Conservation (phyloP, 2,888 invertebrate genomes). For the Protonemura montana region DNA sequence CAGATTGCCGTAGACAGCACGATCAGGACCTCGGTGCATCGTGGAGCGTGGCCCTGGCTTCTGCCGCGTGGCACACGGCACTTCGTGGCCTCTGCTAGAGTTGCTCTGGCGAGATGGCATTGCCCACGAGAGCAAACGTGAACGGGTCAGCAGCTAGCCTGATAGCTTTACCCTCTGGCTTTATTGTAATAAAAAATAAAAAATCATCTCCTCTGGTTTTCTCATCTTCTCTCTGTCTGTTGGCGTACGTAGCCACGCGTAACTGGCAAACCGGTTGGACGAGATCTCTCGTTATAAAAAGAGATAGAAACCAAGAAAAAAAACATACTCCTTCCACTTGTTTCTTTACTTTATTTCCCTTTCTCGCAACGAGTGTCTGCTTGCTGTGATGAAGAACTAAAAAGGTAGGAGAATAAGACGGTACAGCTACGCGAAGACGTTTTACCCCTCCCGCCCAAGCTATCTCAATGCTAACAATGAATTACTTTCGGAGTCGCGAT, state of each 20-base stretch:
- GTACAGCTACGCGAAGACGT: conserved; percentile 21
- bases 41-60: no score
- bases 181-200: conserved; percentile 22
- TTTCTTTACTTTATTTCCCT: conserved; percentile 34
- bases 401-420: background rate
- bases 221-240: conserved; percentile 36
- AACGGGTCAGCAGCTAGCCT: conserved; percentile 29
- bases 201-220: conserved; percentile 9
- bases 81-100: background rate
- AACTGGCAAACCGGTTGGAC: conserved; percentile 37
- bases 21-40: no score
- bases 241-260: conserved; percentile 43
- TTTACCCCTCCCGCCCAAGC: conserved; percentile 16
- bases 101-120: conserved; percentile 13
- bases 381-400: conserved; percentile 19
- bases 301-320: background rate
- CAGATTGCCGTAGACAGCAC: background rate
- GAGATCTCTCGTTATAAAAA: conserved; percentile 1
- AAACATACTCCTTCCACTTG: conserved; percentile 36
- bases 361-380: conserved; percentile 1
- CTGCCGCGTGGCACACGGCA: background rate
- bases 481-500: background rate
- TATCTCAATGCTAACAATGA: background rate
- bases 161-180: conserved; percentile 32
- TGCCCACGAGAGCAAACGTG: conserved; percentile 27